Evolutionary conservation across 2,113 vertebrate species (phyloP).

Genomic region (Leiothrix lutea): DNA sequence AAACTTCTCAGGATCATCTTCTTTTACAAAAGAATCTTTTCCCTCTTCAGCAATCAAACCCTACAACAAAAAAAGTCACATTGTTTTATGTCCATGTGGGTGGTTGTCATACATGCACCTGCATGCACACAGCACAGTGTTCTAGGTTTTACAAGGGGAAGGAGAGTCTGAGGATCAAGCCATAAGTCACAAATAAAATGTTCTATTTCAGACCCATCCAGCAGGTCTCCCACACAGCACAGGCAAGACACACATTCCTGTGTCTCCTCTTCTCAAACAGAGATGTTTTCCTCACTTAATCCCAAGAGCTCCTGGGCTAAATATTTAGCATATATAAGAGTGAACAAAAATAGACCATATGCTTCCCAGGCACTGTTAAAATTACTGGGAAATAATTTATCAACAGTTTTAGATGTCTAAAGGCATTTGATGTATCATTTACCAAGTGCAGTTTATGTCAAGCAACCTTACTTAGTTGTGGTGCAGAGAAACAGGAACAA

Average conservation of each 20-base stretch:
- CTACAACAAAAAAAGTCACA: slow-evolving; percentile 63
- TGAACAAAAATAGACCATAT: not conserved
- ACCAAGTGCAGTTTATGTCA: not conserved
- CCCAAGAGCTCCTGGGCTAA: not conserved
- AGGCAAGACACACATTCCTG: not conserved
- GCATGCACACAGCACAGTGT: rapidly evolving
- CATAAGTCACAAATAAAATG: not conserved
- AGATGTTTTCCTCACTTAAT: not conserved
- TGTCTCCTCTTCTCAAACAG: not conserved
- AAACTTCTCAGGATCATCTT: slow-evolving; percentile 95
- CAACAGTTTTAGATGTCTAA: not conserved
- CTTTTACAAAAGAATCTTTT: slow-evolving; percentile 83
- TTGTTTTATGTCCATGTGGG: not conserved
- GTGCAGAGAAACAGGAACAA: not conserved
- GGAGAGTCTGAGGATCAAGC: not conserved
- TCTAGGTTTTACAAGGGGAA: not conserved
- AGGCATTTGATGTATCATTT: not conserved
- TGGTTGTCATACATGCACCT: not conserved
- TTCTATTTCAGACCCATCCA: not conserved
- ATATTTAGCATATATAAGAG: not conserved
- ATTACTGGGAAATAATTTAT: not conserved
- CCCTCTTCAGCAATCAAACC: slow-evolving; percentile 96
- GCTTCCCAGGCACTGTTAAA: not conserved
- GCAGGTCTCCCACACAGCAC: not conserved
- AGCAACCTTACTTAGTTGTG: not conserved